phyloP scores from a whole-genome alignment of 1,140 invertebrate genomes.

The Drosophila ogumai region DNA sequence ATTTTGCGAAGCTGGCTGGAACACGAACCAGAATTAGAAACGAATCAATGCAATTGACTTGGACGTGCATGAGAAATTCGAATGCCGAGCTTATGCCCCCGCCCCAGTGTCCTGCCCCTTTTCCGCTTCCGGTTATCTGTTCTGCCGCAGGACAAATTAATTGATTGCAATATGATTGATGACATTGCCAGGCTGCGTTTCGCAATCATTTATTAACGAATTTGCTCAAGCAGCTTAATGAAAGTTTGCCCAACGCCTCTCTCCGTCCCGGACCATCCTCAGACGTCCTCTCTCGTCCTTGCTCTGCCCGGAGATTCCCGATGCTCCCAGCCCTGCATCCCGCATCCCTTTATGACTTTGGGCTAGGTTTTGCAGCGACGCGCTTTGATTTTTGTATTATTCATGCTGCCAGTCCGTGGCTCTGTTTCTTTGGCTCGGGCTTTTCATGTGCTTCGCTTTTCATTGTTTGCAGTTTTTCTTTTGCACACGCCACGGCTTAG shows the following conservation, averaged over 20 bases:
- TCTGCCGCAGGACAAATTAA: conserved; percentile 59
- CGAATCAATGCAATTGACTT: conserved; percentile 72
- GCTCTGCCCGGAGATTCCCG: conserved; percentile 1
- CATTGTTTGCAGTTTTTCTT: conserved; percentile 78
- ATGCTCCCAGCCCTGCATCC: conserved; percentile 2
- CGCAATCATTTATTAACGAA: conserved; percentile 74
- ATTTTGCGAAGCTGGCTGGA: conserved; percentile 53
- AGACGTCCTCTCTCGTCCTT: conserved; percentile 1
- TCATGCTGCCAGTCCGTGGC: conserved; percentile 56
- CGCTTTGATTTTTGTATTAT: conserved; percentile 72
- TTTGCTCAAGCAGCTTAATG: conserved; percentile 72
- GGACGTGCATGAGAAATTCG: conserved; percentile 68
- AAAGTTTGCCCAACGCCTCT: conserved; percentile 59
- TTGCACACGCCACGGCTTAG: conserved; percentile 72
- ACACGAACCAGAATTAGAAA: conserved; percentile 53
- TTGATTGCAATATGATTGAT: conserved; percentile 81
- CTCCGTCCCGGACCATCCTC: neutral
- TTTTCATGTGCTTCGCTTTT: conserved; percentile 64
- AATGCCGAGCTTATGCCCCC: conserved; percentile 14
- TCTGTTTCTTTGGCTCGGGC: conserved; percentile 46
- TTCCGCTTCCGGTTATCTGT: conserved; percentile 13
- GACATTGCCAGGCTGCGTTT: conserved; percentile 69
- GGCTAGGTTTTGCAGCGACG: conserved; percentile 64
- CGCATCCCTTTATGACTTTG: conserved; percentile 45
- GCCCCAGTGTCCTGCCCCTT: neutral